Evolutionary conservation across 2,113 vertebrate genomes (phyloP).

Genomic region (Fukomys damarensis): DNA sequence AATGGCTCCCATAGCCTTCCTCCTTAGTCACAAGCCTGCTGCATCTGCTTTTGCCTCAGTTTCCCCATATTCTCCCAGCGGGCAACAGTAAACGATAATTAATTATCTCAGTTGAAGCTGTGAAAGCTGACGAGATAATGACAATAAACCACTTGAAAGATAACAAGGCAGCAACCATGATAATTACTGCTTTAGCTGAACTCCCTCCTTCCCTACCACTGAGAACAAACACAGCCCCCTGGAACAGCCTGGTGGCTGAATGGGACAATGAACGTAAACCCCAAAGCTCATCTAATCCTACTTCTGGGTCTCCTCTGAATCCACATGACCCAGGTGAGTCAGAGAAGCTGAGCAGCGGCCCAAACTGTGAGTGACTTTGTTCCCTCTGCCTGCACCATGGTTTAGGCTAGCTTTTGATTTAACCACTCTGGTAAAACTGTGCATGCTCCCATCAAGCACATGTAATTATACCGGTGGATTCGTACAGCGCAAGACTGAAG

Average conservation of each 20-base stretch:
- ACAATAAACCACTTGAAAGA: not conserved
- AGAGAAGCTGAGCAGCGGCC: not conserved
- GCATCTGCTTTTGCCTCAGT: constrained; percentile 16
- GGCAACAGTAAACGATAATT: not conserved
- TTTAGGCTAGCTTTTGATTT: not conserved
- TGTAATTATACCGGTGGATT: not conserved
- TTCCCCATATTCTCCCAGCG: constrained; percentile 3
- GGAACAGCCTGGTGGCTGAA: rapidly evolving
- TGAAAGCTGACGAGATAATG: constrained; percentile 3
- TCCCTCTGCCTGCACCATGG: rapidly evolving
- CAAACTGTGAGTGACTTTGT: not conserved
- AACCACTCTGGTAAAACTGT: not conserved
- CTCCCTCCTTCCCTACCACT: not conserved
- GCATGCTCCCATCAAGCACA: not conserved
- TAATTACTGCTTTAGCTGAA: not conserved
- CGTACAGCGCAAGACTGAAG: not conserved
- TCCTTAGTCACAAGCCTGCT: not conserved
- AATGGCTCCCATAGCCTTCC: not conserved
- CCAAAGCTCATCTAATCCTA: not conserved
- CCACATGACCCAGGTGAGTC: not conserved
- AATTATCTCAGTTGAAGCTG: not conserved
- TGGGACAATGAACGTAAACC: not conserved
- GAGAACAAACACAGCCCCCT: not conserved
- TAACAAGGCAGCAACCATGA: not conserved
- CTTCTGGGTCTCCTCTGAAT: not conserved